Base-by-base conservation (phyloP, 1,140 invertebrate species). In the Drosophila obscura region DNA sequence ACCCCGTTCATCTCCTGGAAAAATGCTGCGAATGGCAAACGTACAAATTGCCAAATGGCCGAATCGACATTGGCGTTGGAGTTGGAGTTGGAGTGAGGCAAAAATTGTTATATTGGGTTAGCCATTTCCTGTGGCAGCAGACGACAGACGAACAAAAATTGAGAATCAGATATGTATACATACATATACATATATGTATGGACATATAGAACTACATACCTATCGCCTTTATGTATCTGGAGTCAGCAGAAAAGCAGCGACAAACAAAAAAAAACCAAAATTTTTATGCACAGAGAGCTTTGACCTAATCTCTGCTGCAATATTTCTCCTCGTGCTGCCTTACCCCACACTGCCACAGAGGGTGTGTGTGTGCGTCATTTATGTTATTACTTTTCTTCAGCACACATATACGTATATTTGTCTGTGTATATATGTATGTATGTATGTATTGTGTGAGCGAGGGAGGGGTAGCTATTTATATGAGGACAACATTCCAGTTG, bases 291-390 rank as follows among this genome's bases (percentile, higher is more conserved):
- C 68, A 87, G 81, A 85, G 81, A 85, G 81, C 81, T 85, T 85
- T 85, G 81, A 85, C 81, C 81, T 87, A 85, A 85, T 87, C 81
- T 85, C 82, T 81, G 82, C 74, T 87, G 81, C 82, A 85, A 85
- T 85, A 85, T 85, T 85, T 87, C 74, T 80, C 43, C 68, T 87
- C 63, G 81, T 80, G 28, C 61, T 35, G 26, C 50, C 24, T 16
- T 19, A 0, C 31, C 9, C 3, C 35, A 39, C 26, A 46, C 24
- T 9, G 24, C 24, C 9, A 8, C 8, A n/a, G 19, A 7, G 39
- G 63, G 53, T 71, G 52, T 35, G n/a, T 62, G 39, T 58, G 52
- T 55, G 55, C 66, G 61, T 71, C 75, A 78, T 78, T 78, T 78
- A 78, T 78, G 72, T 78, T 75, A 78, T 78, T 78, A 78, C 75